These are phyloP conservation scores for Ceyx margarethae DNA, from an alignment of 2,113 vertebrate species.

Conservation along the genomic window DNA sequence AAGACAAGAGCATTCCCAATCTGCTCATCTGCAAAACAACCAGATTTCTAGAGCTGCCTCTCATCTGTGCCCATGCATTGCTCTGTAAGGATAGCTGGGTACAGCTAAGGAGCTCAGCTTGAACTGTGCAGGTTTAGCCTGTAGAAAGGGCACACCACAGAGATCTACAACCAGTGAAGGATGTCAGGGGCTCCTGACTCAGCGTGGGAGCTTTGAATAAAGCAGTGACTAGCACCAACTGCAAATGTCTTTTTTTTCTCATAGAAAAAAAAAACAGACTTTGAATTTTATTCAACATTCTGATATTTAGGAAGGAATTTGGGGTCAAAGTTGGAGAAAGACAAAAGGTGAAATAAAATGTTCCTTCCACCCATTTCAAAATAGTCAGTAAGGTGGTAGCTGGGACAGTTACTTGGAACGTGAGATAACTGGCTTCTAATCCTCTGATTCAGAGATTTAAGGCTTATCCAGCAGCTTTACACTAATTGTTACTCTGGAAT, in stretches of 20 bases:
- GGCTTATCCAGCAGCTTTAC: neutral
- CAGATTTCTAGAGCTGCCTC: neutral
- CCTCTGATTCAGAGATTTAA: neutral
- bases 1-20: neutral
- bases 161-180: neutral
- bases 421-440: constrained; percentile 6
- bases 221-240: neutral
- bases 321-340: neutral
- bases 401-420: neutral
- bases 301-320: neutral
- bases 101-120: neutral
- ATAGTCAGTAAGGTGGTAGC: neutral
- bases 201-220: neutral
- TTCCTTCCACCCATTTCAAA: neutral
- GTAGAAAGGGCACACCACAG: neutral
- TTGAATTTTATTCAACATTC: neutral
- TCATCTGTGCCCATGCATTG: neutral
- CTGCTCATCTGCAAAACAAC: neutral
- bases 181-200: neutral
- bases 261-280: neutral
- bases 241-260: neutral
- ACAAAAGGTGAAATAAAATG: neutral
- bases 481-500: neutral
- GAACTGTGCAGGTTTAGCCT: neutral
- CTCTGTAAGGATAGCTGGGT: neutral